A percentile compares a stretch with the other conserved stretches of the same genome.
Evolutionary conservation across 1,140 invertebrate species (phyloP).

Genomic region (Elymnias hypermnestra): DNA sequence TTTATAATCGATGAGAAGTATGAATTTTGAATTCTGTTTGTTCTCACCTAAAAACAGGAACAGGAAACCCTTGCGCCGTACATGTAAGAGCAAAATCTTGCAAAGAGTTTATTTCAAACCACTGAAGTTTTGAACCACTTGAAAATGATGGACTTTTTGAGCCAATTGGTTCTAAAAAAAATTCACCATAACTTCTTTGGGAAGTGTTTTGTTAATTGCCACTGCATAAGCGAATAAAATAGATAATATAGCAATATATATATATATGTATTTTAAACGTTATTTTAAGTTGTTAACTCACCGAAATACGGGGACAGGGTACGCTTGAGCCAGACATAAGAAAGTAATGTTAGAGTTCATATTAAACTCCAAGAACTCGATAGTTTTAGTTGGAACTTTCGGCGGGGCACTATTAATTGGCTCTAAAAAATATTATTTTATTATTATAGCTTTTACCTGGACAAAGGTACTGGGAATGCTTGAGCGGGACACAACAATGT

Average conservation of each 20-base stretch:
- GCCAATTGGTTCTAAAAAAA: constrained; percentile 71
- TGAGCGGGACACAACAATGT: constrained; percentile 80
- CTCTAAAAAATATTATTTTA: constrained; percentile 73
- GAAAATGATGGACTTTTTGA: constrained; percentile 79
- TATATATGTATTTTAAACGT: too few relatives aligned
- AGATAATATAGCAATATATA: too few relatives aligned
- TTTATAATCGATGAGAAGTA: constrained; percentile 72
- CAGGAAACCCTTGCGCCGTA: constrained; percentile 83
- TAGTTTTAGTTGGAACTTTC: constrained; percentile 77
- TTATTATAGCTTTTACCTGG: constrained; percentile 71
- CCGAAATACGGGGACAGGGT: constrained; percentile 81
- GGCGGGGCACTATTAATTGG: constrained; percentile 76
- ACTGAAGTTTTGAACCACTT: constrained; percentile 78
- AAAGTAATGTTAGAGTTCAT: constrained; percentile 75
- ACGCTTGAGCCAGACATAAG: constrained; percentile 81
- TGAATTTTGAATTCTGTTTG: too few relatives aligned
- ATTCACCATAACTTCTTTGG: neutral
- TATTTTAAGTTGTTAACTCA: constrained; percentile 52
- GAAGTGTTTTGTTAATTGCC: too few relatives aligned
- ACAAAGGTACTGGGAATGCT: constrained; percentile 80
- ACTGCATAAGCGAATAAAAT: too few relatives aligned
- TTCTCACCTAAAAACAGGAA: constrained; percentile 83
- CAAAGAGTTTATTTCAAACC: constrained; percentile 72
- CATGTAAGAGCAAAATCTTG: constrained; percentile 78
- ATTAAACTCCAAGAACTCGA: constrained; percentile 64